These are phyloP conservation scores for Macrostomum lignano DNA, from an alignment of 1,140 invertebrate species.

Conservation along the genomic window DNA sequence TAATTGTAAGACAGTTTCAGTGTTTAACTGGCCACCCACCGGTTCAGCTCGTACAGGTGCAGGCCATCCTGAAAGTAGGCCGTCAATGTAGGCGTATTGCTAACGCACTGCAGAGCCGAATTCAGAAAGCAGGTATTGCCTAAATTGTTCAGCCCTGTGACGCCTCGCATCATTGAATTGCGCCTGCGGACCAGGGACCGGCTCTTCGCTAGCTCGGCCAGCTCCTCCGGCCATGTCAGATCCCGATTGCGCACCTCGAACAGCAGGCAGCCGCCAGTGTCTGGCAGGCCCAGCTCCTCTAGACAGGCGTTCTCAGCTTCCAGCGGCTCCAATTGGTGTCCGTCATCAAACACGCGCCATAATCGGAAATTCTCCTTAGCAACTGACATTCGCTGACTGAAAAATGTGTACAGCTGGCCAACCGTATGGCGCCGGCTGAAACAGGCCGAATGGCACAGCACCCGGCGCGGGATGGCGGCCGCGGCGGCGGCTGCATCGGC, in stretches of 20 bases:
- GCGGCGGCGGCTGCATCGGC: too few relatives aligned
- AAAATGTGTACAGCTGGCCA: conserved; percentile 44
- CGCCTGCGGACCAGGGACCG: too few relatives aligned
- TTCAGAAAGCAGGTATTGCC: conserved; percentile 78
- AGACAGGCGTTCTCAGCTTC: conserved; percentile 46
- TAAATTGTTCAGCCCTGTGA: conserved; percentile 57
- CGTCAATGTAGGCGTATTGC: conserved; percentile 47
- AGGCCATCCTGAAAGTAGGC: conserved; percentile 47
- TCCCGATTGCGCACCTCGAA: conserved; percentile 42
- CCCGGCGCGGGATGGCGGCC: too few relatives aligned
- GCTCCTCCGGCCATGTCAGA: conserved; percentile 63
- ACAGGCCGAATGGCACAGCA: conserved; percentile 37
- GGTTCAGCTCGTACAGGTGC: conserved; percentile 53
- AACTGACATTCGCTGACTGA: conserved; percentile 39
- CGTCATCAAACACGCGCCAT: conserved; percentile 39
- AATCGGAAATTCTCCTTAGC: conserved; percentile 43
- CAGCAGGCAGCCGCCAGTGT: conserved; percentile 26
- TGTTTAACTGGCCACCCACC: conserved; percentile 15
- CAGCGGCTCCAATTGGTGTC: conserved; percentile 30
- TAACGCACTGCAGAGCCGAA: conserved; percentile 51
- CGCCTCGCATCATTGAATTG: too few relatives aligned
- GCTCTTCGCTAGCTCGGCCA: conserved; percentile 36
- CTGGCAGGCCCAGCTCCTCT: conserved; percentile 38
- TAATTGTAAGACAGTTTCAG: conserved; percentile 1
- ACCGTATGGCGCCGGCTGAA: conserved; percentile 48